These are phyloP conservation scores for Zoanthus gigantus DNA, from an alignment of 92 coral and sea anemone species.

Conservation along the genomic window DNA sequence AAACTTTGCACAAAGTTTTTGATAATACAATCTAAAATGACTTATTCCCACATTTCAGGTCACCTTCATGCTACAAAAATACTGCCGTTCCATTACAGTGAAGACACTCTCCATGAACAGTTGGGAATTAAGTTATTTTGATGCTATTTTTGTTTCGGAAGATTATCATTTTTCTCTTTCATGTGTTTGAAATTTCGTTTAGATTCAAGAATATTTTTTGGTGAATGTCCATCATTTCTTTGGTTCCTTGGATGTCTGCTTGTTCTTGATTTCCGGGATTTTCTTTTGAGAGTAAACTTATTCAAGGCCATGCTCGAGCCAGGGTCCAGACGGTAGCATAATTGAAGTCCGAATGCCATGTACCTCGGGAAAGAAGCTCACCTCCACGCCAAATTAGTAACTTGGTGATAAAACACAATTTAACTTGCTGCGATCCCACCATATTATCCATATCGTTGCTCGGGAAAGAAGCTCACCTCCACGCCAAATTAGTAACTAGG, in stretches of 20 bases:
- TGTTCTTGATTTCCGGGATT: conserved; percentile 39
- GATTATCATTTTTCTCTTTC: conserved; percentile 40
- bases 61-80: conserved; percentile 25
- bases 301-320: conserved; percentile 40
- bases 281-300: conserved; percentile 37
- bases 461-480: too few relatives aligned
- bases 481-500: too few relatives aligned
- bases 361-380: conserved; percentile 36
- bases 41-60: conserved; percentile 24
- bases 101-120: conserved; percentile 30
- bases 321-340: conserved; percentile 33
- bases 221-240: conserved; percentile 34
- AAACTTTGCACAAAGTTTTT: conserved; percentile 28
- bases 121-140: conserved; percentile 30
- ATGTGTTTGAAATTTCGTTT: conserved; percentile 39
- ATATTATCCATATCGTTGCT: too few relatives aligned
- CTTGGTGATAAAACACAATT: conserved; percentile 35
- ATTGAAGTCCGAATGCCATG: conserved; percentile 40
- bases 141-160: conserved; percentile 30
- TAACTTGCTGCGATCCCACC: background rate
- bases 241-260: conserved; percentile 40
- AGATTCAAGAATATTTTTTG: conserved; percentile 35
- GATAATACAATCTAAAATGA: conserved; percentile 32
- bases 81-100: conserved; percentile 30
- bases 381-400: conserved; percentile 40